Evolutionary conservation across 2,888 invertebrate species (phyloP).

Genomic region (Hipparchia sbordonii): DNA sequence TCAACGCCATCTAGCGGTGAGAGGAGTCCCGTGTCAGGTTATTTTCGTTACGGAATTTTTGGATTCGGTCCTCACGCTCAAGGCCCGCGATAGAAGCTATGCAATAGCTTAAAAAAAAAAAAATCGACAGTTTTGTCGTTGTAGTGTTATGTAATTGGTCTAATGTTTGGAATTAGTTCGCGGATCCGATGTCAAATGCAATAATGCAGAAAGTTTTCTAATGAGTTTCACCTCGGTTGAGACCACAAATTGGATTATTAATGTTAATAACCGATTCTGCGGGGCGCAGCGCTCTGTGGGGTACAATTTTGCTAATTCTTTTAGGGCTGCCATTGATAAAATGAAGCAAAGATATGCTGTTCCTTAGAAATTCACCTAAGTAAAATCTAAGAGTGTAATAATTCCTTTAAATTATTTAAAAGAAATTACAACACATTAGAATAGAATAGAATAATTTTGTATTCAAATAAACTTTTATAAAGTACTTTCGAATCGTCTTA

Average conservation of each 20-base stretch:
- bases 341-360: not conserved
- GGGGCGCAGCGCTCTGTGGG: conserved; percentile 56
- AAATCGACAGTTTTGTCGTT: not conserved
- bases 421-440: too few species aligned
- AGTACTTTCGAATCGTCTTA: too few species aligned
- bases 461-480: too few species aligned
- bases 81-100: too few species aligned
- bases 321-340: not conserved
- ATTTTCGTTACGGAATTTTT: too few species aligned
- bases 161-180: conserved; percentile 46
- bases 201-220: conserved; percentile 74
- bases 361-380: not conserved
- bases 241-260: conserved; percentile 78
- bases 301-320: conserved; percentile 69
- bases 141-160: not conserved
- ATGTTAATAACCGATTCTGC: conserved; percentile 75
- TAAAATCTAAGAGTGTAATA: not conserved
- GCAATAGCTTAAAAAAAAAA: too few species aligned
- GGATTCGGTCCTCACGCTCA: too few species aligned
- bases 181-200: conserved; percentile 69
- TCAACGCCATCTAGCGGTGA: too few species aligned
- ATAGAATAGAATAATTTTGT: too few species aligned
- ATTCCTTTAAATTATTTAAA: too few species aligned
- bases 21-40: too few species aligned
- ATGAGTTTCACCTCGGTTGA: conserved; percentile 74